Percentiles rank a stretch among this genome's conserved stretches.
Evolutionary conservation across 1,140 invertebrate genomes (phyloP).

Genomic region (Conus betulinus): DNA sequence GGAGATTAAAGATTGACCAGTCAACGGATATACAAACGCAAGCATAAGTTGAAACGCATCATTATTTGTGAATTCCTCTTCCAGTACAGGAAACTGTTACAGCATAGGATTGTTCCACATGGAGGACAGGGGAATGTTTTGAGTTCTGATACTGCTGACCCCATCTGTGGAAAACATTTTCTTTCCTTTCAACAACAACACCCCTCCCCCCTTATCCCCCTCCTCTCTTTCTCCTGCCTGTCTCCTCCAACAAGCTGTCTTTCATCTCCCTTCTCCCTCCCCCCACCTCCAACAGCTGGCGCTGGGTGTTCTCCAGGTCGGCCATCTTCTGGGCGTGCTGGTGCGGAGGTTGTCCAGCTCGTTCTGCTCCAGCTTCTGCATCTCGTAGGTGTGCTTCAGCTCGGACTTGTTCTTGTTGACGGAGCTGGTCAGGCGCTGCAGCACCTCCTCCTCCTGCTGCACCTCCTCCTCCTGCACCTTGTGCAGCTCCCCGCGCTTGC

Average conservation of each 20-base stretch:
- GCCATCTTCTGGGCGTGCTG: conserved; percentile 65
- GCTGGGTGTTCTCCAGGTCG: conserved; percentile 67
- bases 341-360: conserved; percentile 65
- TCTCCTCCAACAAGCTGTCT: not conserved
- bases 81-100: too few species aligned
- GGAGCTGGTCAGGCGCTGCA: conserved; percentile 63
- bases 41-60: too few species aligned
- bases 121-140: too few species aligned
- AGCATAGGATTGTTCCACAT: too few species aligned
- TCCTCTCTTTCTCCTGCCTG: too few species aligned
- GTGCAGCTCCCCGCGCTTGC: conserved; percentile 57
- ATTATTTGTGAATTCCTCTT: too few species aligned
- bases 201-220: not conserved
- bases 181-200: too few species aligned
- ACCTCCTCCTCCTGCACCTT: conserved; percentile 66
- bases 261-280: not conserved
- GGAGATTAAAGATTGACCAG: too few species aligned
- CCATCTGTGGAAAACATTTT: too few species aligned
- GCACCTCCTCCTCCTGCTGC: conserved; percentile 66
- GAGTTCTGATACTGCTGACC: too few species aligned
- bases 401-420: conserved; percentile 68
- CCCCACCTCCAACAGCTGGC: conserved; percentile 58
- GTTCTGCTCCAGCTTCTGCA: conserved; percentile 65
- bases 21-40: too few species aligned
- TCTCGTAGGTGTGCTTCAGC: conserved; percentile 69